A percentile compares a stretch with the other conserved stretches of the same genome.
phyloP scores from a whole-genome alignment of 2,888 invertebrate species.

The Netelia inedita region DNA sequence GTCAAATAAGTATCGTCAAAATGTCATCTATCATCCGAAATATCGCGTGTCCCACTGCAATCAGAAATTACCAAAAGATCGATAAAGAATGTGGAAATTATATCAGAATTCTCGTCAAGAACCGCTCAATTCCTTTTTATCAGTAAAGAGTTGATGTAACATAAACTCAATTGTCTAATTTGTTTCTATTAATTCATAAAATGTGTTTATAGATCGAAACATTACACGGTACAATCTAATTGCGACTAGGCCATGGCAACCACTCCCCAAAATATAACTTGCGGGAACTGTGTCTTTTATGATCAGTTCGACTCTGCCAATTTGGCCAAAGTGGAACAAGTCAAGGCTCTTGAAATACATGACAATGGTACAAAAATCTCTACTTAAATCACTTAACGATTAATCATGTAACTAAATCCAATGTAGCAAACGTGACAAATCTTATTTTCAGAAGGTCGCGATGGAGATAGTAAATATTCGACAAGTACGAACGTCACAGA shows the following conservation, averaged over 20 bases:
- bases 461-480: conserved; percentile 59
- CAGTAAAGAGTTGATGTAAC: neutral
- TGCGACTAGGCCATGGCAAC: conserved; percentile 78
- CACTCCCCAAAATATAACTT: conserved; percentile 86
- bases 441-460: conserved; percentile 64
- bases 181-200: neutral
- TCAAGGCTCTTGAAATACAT: conserved; percentile 82
- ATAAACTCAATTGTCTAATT: neutral
- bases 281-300: conserved; percentile 92
- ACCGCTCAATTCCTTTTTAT: neutral
- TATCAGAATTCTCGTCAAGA: neutral
- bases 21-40: conserved; percentile 31
- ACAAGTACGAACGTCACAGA: conserved; percentile 69
- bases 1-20: conserved; percentile 29
- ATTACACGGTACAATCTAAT: conserved; percentile 77
- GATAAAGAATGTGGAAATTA: conserved; percentile 35
- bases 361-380: conserved; percentile 78
- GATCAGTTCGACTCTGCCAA: conserved; percentile 97
- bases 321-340: conserved; percentile 92
- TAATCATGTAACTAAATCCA: conserved; percentile 81
- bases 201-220: neutral
- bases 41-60: conserved; percentile 46
- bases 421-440: conserved; percentile 57
- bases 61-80: conserved; percentile 43
- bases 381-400: conserved; percentile 41